Base-by-base conservation (phyloP, 2,888 invertebrate species). In the Autographa pulchrina region DNA sequence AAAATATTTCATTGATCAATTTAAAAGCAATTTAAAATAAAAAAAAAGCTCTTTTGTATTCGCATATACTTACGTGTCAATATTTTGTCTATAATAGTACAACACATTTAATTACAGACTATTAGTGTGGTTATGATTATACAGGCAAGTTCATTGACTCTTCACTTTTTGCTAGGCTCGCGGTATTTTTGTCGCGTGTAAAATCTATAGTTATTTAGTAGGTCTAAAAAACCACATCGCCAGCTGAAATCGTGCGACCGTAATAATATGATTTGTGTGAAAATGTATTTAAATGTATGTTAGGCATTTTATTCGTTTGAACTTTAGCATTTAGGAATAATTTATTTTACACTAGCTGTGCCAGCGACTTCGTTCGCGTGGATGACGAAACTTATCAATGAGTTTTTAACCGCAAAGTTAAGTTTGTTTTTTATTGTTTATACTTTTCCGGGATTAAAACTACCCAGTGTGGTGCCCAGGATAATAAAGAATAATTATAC, bases 141-240 rank as follows among this genome's bases (percentile, higher is more conserved):
- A 76, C 67, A 68, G 72, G 71, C 64, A 75, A 84, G 84, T 84
- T 84, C 85, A 82, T 54, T 66, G 85, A 78, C 84, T 74, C 69
- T 72, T 13, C 6, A 59, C 18, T 81, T 82, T 84, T 82, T 80
- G 74, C 62, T 67, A 66, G 18, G 74, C 56, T 59, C 62, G 83
- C 58, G 68, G 69, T 84, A 84, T 84, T 84, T 84, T 65, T 72
- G 83, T 84, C 77, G 80, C 85, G 78, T 84, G 84, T 71, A 82
- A 80, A 82, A 78, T 77, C 73, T 72, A 71, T 58, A 25, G 74
- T 20, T 61, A 32, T 38, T 61, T 32, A 18, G 60, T 48, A 52
- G 31, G 76, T 74, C 74, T 38, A 75, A 82, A 78, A 80, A 59
- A 48, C 43, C 66, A 70, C 70, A 64, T 38, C 59, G 20, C 54